Evolutionary conservation across 2,797 vertebrate genomes (phyloP).

Genomic region (Myotis vivesi): DNA sequence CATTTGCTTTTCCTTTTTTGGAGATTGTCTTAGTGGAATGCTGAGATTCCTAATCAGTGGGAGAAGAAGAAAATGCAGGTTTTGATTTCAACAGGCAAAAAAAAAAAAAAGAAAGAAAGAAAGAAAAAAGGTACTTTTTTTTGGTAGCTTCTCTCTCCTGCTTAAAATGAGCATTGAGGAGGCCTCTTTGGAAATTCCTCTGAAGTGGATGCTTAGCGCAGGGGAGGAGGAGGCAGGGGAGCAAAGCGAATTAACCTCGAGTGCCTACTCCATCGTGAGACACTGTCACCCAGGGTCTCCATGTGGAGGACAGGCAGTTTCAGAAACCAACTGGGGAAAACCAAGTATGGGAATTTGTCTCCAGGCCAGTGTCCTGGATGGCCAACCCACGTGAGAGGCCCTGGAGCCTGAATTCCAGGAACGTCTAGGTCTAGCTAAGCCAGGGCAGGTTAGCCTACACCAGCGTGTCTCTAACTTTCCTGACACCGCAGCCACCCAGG

Average conservation of each 20-base stretch:
- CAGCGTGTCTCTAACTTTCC: not conserved
- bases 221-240: not conserved
- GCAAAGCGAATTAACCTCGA: not conserved
- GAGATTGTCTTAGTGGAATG: slow-evolving; percentile 83
- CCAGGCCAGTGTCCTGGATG: not conserved
- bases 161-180: slow-evolving; percentile 58
- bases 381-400: not conserved
- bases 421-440: not conserved
- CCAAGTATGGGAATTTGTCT: not conserved
- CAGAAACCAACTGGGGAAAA: not conserved
- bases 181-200: slow-evolving; percentile 40
- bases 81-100: slow-evolving; percentile 80
- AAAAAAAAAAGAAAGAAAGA: not conserved
- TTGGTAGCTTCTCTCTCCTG: slow-evolving; percentile 64
- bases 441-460: no score
- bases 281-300: not conserved
- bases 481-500: not conserved
- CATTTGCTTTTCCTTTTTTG: slow-evolving; percentile 85
- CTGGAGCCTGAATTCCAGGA: not conserved
- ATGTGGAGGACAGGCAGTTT: not conserved
- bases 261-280: not conserved
- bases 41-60: slow-evolving; percentile 83
- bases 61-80: slow-evolving; percentile 83
- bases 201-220: not conserved
- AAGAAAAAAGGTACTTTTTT: slow-evolving; percentile 78